phyloP scores from a whole-genome alignment of 2,113 vertebrate species.

The Charina bottae region DNA sequence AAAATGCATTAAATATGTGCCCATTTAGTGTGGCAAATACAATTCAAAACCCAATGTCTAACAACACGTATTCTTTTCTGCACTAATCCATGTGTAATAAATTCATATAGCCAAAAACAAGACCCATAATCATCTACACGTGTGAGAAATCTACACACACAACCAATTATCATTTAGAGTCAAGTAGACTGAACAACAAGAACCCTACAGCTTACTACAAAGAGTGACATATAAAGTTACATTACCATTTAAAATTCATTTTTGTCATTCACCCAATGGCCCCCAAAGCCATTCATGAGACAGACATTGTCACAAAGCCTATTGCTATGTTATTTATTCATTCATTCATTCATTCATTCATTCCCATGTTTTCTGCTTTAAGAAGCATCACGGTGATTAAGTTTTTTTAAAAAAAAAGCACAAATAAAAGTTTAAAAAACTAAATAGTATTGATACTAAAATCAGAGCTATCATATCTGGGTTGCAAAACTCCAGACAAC shows the following conservation, averaged over 20 bases:
- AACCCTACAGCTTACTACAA: background rate
- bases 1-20: background rate
- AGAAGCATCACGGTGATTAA: background rate
- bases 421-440: background rate
- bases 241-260: background rate
- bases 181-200: too few relatives aligned
- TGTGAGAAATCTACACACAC: background rate
- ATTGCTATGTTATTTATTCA: background rate
- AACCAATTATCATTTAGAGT: background rate
- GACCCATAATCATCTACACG: background rate
- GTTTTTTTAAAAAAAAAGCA: background rate
- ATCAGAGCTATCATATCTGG: background rate
- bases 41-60: background rate
- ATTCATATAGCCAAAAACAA: background rate
- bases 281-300: background rate
- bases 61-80: background rate
- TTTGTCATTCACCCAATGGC: background rate
- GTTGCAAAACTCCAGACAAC: background rate
- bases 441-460: background rate
- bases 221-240: background rate
- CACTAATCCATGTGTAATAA: background rate
- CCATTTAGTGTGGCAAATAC: background rate
- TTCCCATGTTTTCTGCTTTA: background rate
- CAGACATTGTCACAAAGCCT: background rate
- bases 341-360: background rate